Evolutionary conservation across 2,113 vertebrate species (phyloP), one percentile per base, ranked within the genome.

Genomic region (Heterochromis multidens): DNA sequence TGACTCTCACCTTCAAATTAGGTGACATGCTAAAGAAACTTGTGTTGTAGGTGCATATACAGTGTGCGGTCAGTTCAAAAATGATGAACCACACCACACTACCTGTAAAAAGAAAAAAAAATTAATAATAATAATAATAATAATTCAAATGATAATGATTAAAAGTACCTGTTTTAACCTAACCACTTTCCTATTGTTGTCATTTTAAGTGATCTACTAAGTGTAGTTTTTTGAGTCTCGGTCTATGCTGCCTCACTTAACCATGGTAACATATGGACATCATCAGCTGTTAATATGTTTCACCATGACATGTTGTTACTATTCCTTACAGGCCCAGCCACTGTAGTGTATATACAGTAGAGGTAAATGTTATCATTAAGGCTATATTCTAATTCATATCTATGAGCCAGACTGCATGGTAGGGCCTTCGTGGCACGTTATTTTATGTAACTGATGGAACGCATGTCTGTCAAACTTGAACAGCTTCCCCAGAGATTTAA

Each of bases 281-380:
- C 94, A 95, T 96, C 95, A 96, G 93, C 89, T 92, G 92, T 95
- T 95, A 93, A 95, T 96, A 92, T 93, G 94, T 94, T 94, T 85
- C 91, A 25, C 90, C 87, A 88, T 95, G 94, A 96, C 96, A 96
- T 89, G 93, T 91, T 95, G 93, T 95, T 97, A 94, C 92, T 95
- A 89, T 95, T 96, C 95, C 93, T 94, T 93, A 91, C 95, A 96
- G 95, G 93, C 95, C 89, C 79, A 92, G 92, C 93, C 95, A 96
- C 94, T 94, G 94, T 93, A 93, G 91, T 87, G 87, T 96, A 96
- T 97, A 97, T 92, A 95, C 89, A 95, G 85, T 88, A 35, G 94
- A 96, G 92, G 95, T 95, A 96, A 96, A 96, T 96, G 95, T 97
- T 97, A 96, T 94, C 93, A 89, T 95, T 95, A 95, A 93, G 94